Percentiles rank a stretch among this genome's conserved stretches.
phyloP scores from a whole-genome alignment of 2,888 invertebrate genomes.

The Trachelus iudaicus region DNA sequence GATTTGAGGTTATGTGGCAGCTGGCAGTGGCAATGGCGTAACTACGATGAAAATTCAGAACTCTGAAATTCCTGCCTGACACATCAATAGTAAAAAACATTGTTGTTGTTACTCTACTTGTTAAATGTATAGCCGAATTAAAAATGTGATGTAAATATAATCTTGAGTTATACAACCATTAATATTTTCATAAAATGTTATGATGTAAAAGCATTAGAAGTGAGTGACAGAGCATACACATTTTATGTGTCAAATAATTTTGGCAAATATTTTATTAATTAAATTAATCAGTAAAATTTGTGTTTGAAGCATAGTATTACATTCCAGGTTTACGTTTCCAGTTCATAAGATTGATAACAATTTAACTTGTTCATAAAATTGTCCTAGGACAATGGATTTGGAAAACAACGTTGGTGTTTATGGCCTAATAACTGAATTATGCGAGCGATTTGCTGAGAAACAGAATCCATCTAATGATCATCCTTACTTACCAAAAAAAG shows the following conservation, averaged over 20 bases:
- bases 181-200: neutral
- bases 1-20: neutral
- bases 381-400: conserved; percentile 34
- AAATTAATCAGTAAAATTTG: neutral
- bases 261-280: neutral
- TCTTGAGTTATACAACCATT: neutral
- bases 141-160: neutral
- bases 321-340: neutral
- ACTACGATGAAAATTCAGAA: neutral
- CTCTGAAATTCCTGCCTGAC: neutral
- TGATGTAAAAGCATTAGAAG: neutral
- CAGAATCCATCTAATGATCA: conserved; percentile 28
- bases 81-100: neutral
- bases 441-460: conserved; percentile 40
- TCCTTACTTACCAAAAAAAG: conserved; percentile 28
- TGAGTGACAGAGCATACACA: neutral
- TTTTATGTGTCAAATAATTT: neutral
- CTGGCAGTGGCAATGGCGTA: neutral
- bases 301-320: neutral
- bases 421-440: conserved; percentile 50
- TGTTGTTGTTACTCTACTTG: neutral
- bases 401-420: conserved; percentile 45
- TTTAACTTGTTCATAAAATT: neutral
- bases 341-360: neutral
- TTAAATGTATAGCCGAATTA: neutral